phyloP scores from a whole-genome alignment of 2,888 invertebrate species.

The Cataglyphis livida region DNA sequence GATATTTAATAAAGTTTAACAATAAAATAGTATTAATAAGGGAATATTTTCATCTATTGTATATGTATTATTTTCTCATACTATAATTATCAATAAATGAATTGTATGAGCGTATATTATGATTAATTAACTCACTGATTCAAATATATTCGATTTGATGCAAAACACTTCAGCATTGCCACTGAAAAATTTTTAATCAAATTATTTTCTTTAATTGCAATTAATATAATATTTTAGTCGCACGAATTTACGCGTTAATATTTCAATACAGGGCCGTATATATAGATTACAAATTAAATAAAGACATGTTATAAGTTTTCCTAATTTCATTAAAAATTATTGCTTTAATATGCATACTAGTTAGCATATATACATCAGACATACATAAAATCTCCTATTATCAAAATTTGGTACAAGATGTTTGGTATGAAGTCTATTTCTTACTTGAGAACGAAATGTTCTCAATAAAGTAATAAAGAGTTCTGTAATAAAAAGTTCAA shows the following conservation, averaged over 20 bases:
- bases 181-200: slow-evolving; percentile 19
- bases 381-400: slow-evolving; percentile 51
- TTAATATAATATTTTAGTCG: neutral
- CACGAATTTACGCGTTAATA: neutral
- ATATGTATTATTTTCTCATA: slow-evolving; percentile 72
- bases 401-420: slow-evolving; percentile 49
- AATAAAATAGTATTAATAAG: slow-evolving; percentile 64
- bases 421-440: slow-evolving; percentile 29
- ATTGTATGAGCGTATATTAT: slow-evolving; percentile 70
- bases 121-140: slow-evolving; percentile 71
- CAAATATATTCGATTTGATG: slow-evolving; percentile 63
- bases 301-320: slow-evolving; percentile 47
- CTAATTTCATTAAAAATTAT: slow-evolving; percentile 66
- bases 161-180: slow-evolving; percentile 71
- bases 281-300: slow-evolving; percentile 39
- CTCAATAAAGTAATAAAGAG: too few species aligned
- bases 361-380: slow-evolving; percentile 56
- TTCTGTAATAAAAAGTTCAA: slow-evolving; percentile 2
- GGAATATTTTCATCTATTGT: slow-evolving; percentile 72
- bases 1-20: slow-evolving; percentile 55
- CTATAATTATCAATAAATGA: slow-evolving; percentile 65
- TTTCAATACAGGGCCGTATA: slow-evolving; percentile 23
- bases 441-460: slow-evolving; percentile 15
- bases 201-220: slow-evolving; percentile 18
- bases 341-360: slow-evolving; percentile 61